These are phyloP conservation scores for Moxostoma hubbsi DNA, from an alignment of 2,797 vertebrate species.

Conservation along the genomic window DNA sequence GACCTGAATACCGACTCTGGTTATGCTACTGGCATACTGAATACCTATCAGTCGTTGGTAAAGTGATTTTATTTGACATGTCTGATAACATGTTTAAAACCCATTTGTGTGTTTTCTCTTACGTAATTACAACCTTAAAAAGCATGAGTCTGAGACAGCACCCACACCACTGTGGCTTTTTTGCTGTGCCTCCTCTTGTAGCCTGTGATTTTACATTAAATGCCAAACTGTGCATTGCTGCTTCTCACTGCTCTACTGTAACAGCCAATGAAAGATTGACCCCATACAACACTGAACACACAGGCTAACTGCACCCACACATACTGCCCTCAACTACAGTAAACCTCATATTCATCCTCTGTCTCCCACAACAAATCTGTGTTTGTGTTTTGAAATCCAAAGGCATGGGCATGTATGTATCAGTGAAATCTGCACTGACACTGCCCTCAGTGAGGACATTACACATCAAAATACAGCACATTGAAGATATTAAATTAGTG, in stretches of 20 bases:
- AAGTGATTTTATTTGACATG: background rate
- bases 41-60: no score
- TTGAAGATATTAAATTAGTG: no score
- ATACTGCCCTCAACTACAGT: no score
- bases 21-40: no score
- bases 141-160: background rate
- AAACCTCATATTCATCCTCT: background rate
- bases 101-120: background rate
- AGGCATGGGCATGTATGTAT: background rate
- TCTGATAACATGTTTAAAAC: background rate
- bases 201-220: background rate
- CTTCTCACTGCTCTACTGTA: background rate
- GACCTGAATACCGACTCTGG: no score
- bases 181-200: background rate
- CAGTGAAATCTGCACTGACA: background rate
- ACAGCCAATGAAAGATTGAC: background rate
- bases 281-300: background rate
- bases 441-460: background rate
- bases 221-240: background rate
- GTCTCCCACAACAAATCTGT: background rate
- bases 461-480: background rate
- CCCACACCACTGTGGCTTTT: background rate
- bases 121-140: background rate
- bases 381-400: background rate
- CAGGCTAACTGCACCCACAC: conserved; percentile 8